A percentile compares a stretch with the other conserved stretches of the same genome.
Conservation (phyloP, 1,140 invertebrate species). For the Stegodyphus dumicola region DNA sequence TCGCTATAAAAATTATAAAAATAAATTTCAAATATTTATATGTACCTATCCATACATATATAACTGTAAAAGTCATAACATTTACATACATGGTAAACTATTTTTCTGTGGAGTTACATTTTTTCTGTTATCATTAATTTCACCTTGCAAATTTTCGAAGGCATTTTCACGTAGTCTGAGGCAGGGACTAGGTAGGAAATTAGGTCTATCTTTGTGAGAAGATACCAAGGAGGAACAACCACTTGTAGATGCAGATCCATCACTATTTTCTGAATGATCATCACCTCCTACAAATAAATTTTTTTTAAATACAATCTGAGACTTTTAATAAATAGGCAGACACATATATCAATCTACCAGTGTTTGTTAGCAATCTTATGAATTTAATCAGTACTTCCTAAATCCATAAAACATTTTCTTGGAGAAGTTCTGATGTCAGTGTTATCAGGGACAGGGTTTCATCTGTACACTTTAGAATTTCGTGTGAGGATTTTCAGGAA, state of each 20-base stretch:
- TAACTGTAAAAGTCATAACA: not conserved
- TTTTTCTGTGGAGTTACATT: slow-evolving; percentile 15
- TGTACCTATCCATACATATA: not conserved
- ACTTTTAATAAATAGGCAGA: no score
- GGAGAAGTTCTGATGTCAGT: no score
- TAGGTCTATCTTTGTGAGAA: slow-evolving; percentile 47
- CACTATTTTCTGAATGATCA: slow-evolving; percentile 61
- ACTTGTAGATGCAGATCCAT: slow-evolving; percentile 59
- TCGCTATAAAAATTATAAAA: slow-evolving; percentile 1
- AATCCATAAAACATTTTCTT: no score
- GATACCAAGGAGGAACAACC: slow-evolving; percentile 54
- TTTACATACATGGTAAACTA: not conserved
- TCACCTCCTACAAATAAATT: slow-evolving; percentile 28
- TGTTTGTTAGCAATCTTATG: no score
- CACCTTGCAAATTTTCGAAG: slow-evolving; percentile 1
- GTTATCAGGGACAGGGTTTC: no score
- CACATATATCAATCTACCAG: no score
- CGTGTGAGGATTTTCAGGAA: no score
- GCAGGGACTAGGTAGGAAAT: slow-evolving; percentile 4
- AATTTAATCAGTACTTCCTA: no score
- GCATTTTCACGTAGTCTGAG: slow-evolving; percentile 1
- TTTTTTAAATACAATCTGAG: not conserved
- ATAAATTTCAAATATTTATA: not conserved
- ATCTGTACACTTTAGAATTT: no score
- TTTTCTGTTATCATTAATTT: slow-evolving; percentile 20